A percentile compares a stretch with the other conserved stretches of the same genome.
Evolutionary conservation across 2,888 invertebrate genomes (phyloP).

Genomic region (Campaea margaritaria): DNA sequence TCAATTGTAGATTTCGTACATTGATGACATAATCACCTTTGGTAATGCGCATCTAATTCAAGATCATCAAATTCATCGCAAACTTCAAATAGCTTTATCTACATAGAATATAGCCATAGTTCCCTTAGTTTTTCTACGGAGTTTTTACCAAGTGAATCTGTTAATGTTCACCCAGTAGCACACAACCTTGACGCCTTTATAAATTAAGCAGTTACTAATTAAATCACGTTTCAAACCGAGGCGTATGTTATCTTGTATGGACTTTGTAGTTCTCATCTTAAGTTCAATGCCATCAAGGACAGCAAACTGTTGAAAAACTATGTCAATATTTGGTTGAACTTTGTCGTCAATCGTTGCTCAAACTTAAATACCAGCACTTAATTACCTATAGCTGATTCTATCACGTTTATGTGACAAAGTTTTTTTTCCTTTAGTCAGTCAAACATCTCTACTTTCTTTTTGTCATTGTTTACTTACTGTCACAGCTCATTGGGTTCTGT

Average conservation of each 20-base stretch:
- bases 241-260: conserved; percentile 2
- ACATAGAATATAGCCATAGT: not conserved
- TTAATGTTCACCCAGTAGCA: conserved; percentile 3
- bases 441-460: no score
- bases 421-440: no score
- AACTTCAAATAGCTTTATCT: not conserved
- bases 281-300: conserved; percentile 35
- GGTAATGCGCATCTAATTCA: no score
- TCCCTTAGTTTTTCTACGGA: not conserved
- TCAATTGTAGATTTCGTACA: no score
- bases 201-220: conserved; percentile 16
- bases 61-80: no score
- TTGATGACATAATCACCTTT: no score
- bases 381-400: conserved; percentile 10
- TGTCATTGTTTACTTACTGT: not conserved
- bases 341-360: conserved; percentile 19
- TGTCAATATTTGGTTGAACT: conserved; percentile 24
- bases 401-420: conserved; percentile 1
- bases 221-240: conserved; percentile 11
- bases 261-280: conserved; percentile 25
- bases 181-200: not conserved
- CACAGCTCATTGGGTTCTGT: conserved; percentile 9
- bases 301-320: conserved; percentile 13
- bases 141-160: conserved; percentile 1
- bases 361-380: conserved; percentile 8